Percentiles rank a stretch among this genome's conserved stretches.
Conservation (phyloP, 2,113 vertebrate species). For the Furnarius figulus region DNA sequence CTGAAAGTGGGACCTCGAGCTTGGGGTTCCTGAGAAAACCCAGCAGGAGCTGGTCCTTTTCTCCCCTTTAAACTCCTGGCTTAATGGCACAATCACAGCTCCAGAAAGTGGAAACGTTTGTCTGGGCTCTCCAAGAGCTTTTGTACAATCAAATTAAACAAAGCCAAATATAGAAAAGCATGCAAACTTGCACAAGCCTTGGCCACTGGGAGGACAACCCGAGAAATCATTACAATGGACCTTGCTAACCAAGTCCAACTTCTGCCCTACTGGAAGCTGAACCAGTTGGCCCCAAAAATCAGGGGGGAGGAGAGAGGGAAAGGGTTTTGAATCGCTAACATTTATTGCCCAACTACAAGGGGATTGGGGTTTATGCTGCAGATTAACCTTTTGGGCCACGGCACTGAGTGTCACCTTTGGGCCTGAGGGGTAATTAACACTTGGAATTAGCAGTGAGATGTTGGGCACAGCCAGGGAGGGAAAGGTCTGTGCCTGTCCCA, state of each 20-base stretch:
- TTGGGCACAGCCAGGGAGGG: not conserved
- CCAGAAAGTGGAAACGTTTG: slow-evolving; percentile 28
- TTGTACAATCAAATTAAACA: slow-evolving; percentile 68
- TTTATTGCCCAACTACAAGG: not conserved
- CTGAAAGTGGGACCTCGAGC: not conserved
- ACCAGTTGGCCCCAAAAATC: not conserved
- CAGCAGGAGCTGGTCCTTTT: not conserved
- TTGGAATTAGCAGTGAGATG: not conserved
- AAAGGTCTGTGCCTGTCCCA: not conserved
- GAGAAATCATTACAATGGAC: slow-evolving; percentile 53
- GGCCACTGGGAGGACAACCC: slow-evolving; percentile 38
- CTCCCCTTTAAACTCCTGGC: not conserved
- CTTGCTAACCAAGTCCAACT: slow-evolving; percentile 46
- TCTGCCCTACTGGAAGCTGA: slow-evolving; percentile 29
- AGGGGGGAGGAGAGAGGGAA: not conserved
- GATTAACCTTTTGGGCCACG: not conserved
- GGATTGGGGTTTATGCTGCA: not conserved
- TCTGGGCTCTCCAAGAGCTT: slow-evolving; percentile 50
- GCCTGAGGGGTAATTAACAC: not conserved
- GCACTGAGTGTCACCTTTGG: not conserved
- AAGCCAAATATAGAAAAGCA: slow-evolving; percentile 74
- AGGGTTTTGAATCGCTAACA: not conserved
- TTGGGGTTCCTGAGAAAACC: not conserved
- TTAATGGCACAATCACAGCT: not conserved
- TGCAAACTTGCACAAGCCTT: slow-evolving; percentile 57